Evolutionary conservation across 1,140 invertebrate species (phyloP).

Genomic region (Batillaria attramentaria): DNA sequence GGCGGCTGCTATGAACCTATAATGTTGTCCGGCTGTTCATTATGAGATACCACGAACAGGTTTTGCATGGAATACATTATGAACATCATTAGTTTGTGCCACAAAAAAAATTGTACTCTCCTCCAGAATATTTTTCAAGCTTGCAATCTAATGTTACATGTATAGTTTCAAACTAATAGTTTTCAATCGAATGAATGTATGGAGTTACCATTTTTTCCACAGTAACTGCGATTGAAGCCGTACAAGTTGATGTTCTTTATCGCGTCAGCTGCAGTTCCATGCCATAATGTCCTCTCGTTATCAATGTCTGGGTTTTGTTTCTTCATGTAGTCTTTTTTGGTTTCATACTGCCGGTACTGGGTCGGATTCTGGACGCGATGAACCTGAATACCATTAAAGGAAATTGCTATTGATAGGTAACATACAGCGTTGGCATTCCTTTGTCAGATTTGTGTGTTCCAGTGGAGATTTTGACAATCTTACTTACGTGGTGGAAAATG

Average conservation of each 20-base stretch:
- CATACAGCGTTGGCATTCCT: too few relatives aligned
- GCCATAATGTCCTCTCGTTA: conserved; percentile 58
- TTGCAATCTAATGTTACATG: too few relatives aligned
- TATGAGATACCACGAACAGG: not conserved
- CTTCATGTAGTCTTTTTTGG: conserved; percentile 47
- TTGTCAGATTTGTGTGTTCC: too few relatives aligned
- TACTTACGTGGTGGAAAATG: too few relatives aligned
- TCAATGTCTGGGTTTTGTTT: conserved; percentile 30
- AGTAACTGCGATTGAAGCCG: conserved; percentile 63
- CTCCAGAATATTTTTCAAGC: too few relatives aligned
- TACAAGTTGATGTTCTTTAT: conserved; percentile 52
- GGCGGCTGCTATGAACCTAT: too few relatives aligned
- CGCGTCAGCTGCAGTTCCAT: conserved; percentile 50
- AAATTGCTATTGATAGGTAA: too few relatives aligned
- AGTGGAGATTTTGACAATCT: too few relatives aligned
- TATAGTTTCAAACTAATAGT: not conserved
- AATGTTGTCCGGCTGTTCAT: not conserved
- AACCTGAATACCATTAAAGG: too few relatives aligned
- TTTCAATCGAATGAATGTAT: not conserved
- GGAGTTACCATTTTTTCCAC: conserved; percentile 61
- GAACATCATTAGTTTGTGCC: too few relatives aligned
- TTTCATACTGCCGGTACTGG: conserved; percentile 51
- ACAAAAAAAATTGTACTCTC: too few relatives aligned
- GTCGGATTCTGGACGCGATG: conserved; percentile 53
- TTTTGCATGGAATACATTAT: not conserved